Base-by-base conservation (phyloP, 2,888 invertebrate genomes). In the Drosophila acutilabella region DNA sequence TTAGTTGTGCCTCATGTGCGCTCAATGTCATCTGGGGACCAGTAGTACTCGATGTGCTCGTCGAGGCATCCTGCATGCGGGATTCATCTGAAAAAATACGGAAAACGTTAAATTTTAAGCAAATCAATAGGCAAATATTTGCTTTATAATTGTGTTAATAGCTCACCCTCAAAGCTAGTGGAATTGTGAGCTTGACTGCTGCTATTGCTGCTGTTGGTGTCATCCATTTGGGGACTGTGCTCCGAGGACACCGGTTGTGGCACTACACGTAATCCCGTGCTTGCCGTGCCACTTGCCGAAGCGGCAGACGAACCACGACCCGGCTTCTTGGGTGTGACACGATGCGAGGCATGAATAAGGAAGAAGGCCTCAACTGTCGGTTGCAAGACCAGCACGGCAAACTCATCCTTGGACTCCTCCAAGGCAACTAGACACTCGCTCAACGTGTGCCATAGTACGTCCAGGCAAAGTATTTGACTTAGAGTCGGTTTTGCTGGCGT, bases 301-400 rank as follows among this genome's bases (percentile, higher is more conserved):
- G 26, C 5, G 10, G 36, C 18, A n/a, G 36, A 7, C 1, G 56
- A 42, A n/a, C 62, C 62, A n/a, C 79, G 71, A 18, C 70, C 58
- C 5, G 78, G 60, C 57, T 77, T 80, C 14, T 80, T 77, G 4
- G 79, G 44, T 1, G 79, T 69, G 1, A 76, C 81, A 70, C 89
- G 90, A 91, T 94, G 93, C 72, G 95, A 95, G 16, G 97, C 96
- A 90, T 97, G 97, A 2, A 97, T 96, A 59, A 97, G 93, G 93
- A 98, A 98, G 93, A 98, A 98, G 11, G 97, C 97, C 92, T 98
- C 97, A 3, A 98, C 97, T 5, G 97, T 96, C 26, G 97, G 96
- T 92, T 95, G 97, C 61, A 97, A 93, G 26, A 97, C 96, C 36
- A 97, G 94, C 18, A 97, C 97, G 44, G 97, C 97, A 93, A 97